Evolutionary conservation across 2,113 vertebrate genomes (phyloP).

Genomic region (Fulmarus glacialis): DNA sequence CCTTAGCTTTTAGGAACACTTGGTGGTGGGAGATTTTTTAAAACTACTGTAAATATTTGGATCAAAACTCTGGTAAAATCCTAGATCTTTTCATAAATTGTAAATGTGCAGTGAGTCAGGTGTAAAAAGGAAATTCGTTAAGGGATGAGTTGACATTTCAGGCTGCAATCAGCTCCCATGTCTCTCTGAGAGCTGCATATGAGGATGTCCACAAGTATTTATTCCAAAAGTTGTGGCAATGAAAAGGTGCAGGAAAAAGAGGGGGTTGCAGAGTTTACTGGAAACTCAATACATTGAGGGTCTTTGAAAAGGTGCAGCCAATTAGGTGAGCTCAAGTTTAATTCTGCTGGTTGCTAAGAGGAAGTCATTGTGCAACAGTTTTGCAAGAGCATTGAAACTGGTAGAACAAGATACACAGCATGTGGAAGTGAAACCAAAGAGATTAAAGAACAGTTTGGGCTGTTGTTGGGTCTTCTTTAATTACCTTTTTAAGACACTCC

Average conservation of each 20-base stretch:
- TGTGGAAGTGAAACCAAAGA: constrained; percentile 56
- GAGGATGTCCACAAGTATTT: not conserved
- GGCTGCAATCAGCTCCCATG: not conserved
- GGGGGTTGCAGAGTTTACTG: not conserved
- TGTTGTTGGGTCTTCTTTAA: constrained; percentile 60
- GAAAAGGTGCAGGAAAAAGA: not conserved
- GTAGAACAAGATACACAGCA: constrained; percentile 59
- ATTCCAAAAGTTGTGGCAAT: not conserved
- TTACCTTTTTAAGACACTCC: constrained; percentile 47
- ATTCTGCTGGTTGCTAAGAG: constrained; percentile 19
- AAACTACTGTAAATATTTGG: not conserved
- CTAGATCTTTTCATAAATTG: not conserved
- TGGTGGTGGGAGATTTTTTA: not conserved
- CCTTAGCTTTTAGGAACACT: not conserved
- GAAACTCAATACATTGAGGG: not conserved
- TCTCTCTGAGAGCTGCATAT: not conserved
- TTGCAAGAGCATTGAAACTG: constrained; percentile 52
- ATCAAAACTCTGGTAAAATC: not conserved
- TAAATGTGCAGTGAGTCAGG: not conserved
- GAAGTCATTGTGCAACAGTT: constrained; percentile 54
- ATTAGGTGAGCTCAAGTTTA: constrained; percentile 30
- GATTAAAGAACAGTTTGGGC: constrained; percentile 56
- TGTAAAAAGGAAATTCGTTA: not conserved
- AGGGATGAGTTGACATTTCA: not conserved
- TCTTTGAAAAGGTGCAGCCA: not conserved